Conservation (phyloP, 2,113 vertebrate species). For the Silurus glanis region DNA sequence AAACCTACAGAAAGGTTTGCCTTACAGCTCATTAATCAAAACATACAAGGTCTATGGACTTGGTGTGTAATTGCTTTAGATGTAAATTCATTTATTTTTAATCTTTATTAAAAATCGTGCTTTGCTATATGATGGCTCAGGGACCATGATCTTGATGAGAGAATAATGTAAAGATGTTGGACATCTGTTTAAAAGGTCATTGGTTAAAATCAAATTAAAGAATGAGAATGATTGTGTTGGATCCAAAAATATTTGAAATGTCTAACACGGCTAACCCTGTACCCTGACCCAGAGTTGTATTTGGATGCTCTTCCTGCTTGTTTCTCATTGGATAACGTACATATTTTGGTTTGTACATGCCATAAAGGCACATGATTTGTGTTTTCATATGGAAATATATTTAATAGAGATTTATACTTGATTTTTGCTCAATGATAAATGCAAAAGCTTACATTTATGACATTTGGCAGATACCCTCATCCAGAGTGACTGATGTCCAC, state of each 20-base stretch:
- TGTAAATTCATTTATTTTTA: neutral
- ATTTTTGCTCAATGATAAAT: neutral
- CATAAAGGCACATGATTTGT: neutral
- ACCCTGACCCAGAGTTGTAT: neutral
- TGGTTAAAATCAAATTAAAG: neutral
- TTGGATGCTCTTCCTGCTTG: neutral
- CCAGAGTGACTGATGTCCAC: neutral
- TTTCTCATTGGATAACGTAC: neutral
- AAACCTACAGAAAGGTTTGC: slow-evolving; percentile 26
- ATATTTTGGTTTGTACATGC: neutral
- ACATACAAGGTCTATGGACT: slow-evolving; percentile 17
- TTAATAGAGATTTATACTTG: neutral
- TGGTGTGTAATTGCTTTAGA: slow-evolving; percentile 37
- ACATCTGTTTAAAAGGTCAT: too few relatives aligned
- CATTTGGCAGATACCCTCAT: neutral
- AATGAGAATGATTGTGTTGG: neutral
- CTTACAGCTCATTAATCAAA: slow-evolving; percentile 39
- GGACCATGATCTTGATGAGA: neutral
- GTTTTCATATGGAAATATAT: neutral
- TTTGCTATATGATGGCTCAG: neutral
- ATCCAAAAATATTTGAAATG: neutral
- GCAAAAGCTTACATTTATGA: neutral
- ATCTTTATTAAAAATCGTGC: neutral
- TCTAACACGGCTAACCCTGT: neutral
- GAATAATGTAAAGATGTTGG: too few relatives aligned